phyloP scores from a whole-genome alignment of 37 sponge, comb jelly and placozoan species.

The Hexactinellida sp. region DNA sequence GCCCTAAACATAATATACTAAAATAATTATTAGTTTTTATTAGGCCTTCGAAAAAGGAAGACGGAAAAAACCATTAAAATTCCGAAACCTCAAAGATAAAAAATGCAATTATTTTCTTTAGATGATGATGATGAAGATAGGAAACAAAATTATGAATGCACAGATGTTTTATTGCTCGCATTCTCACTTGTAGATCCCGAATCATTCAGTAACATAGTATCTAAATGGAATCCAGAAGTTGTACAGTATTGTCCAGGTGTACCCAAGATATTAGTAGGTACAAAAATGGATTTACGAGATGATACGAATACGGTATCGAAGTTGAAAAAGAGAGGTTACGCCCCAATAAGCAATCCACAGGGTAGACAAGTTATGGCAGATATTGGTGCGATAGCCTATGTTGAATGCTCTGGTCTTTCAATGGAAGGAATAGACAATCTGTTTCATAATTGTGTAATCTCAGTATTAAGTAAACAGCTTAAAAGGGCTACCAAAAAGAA shows the following conservation, averaged over 20 bases:
- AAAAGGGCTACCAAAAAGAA: too few relatives aligned
- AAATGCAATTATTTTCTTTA: too few relatives aligned
- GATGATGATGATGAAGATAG: too few relatives aligned
- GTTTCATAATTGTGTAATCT: too few relatives aligned
- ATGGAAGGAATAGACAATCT: too few relatives aligned
- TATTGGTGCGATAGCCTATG: not conserved
- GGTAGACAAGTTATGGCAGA: not conserved
- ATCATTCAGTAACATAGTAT: conserved; percentile 27
- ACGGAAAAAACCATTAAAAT: too few relatives aligned
- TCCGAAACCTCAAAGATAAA: too few relatives aligned
- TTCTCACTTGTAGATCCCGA: conserved; percentile 13
- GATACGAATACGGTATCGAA: not conserved
- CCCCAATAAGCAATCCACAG: not conserved
- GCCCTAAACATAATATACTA: too few relatives aligned
- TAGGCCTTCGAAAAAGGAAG: too few relatives aligned
- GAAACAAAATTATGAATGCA: too few relatives aligned
- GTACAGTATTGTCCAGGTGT: conserved; percentile 25
- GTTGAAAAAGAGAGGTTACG: not conserved
- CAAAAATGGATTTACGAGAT: conserved; percentile 36
- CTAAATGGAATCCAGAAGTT: conserved; percentile 37
- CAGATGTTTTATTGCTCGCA: conserved; percentile 44
- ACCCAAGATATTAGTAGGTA: conserved; percentile 32
- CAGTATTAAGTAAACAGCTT: too few relatives aligned
- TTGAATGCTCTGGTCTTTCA: not conserved
- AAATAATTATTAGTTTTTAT: too few relatives aligned